Base-by-base conservation (phyloP, 2,113 vertebrate genomes). In the Lophotis ruficrista region DNA sequence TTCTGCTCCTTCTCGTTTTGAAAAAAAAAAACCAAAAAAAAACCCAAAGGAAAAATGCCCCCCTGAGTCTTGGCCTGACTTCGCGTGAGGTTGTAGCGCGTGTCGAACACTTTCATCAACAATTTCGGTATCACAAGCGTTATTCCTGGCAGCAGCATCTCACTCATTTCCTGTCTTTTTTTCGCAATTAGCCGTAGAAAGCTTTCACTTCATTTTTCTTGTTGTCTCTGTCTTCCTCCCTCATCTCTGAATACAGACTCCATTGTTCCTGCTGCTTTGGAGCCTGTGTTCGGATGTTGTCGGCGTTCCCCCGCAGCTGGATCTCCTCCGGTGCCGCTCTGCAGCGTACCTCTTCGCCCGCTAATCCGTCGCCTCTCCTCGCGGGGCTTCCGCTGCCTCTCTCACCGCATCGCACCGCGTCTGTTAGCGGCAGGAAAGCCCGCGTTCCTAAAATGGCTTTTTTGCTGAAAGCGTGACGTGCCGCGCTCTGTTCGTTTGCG, bases 91-190 rank as follows among this genome's bases (percentile, higher is more conserved):
- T 33, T 85, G 62, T 45, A 56, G 71, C 3, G 1, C 81, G 33
- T 87, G 68, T 92, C 86, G 54, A 38, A 30, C 22, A 3, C 51
- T 89, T 84, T 35, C 70, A 51, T 62, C 60, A 58, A 57, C 83
- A 11, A 7, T 89, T 81, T 56, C 47, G 10, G 73, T 37, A 8
- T 90, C 47, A 69, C 58, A 7, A 33, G 21, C 50, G 2, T 89
- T 81, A 65, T 89, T 96, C 89, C 95, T 95, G 94, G 93, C 95
- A 96, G 76, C 87, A 43, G 65, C 75, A 84, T 30, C 93, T 83
- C 56, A 0, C 89, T 95, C 94, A 53, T 94, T 97, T 96, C 95
- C 94, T 95, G 95, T 54, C 91, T 35, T 91, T 96, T 96, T 93
- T 93, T 95, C 3, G 2, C 95, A 90, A 94, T 94, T 89, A 96